Conservation (phyloP, 2,797 vertebrate species). For the Malurus splendens region DNA sequence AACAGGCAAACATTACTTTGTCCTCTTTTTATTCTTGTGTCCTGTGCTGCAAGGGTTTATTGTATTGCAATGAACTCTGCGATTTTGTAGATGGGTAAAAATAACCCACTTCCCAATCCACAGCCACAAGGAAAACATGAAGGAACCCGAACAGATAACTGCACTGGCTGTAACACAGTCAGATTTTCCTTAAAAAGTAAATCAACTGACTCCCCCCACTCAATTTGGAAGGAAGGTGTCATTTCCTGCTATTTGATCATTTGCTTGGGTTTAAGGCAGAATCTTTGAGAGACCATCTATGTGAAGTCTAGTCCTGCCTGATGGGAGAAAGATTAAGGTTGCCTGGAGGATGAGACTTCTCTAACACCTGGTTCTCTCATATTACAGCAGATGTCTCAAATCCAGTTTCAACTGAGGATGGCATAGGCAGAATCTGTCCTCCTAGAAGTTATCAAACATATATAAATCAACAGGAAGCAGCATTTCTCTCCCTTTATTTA, state of each 20-base stretch:
- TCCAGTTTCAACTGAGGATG: not conserved
- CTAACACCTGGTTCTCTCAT: not conserved
- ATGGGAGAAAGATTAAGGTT: not conserved
- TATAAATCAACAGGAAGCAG: conserved; percentile 2
- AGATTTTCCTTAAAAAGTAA: not conserved
- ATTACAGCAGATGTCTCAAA: not conserved
- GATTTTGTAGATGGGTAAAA: not conserved
- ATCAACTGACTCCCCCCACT: accelerated
- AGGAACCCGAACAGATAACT: not conserved
- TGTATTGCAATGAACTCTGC: not conserved
- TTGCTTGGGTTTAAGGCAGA: not conserved
- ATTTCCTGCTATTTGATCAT: not conserved
- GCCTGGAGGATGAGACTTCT: not conserved
- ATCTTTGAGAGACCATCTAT: not conserved
- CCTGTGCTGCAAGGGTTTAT: not conserved
- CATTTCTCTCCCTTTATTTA: conserved; percentile 20
- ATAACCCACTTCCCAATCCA: not conserved
- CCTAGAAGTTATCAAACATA: not conserved
- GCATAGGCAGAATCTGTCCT: not conserved
- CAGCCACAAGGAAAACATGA: not conserved
- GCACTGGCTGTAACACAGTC: not conserved
- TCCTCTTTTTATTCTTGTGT: not conserved
- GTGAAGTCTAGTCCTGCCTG: not conserved
- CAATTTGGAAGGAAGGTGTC: not conserved
- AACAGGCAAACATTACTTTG: not conserved